Evolutionary conservation across 2,113 vertebrate genomes (phyloP).

Genomic region (Pluvianellus socialis): DNA sequence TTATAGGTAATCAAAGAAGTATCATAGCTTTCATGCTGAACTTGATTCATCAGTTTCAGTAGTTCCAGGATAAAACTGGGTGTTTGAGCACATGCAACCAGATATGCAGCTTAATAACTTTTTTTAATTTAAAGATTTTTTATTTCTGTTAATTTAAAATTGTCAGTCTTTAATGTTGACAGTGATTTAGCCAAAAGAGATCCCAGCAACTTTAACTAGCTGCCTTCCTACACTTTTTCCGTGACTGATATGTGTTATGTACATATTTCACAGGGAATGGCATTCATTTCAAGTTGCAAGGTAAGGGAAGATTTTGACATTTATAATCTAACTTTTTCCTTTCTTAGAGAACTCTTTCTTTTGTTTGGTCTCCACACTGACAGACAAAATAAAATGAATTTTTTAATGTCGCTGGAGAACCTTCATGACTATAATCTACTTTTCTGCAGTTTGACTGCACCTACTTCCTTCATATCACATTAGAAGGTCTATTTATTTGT

Average conservation of each 20-base stretch:
- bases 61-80: background rate
- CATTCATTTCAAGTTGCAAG: background rate
- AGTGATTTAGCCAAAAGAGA: background rate
- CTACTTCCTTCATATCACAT: background rate
- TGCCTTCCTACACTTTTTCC: background rate
- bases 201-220: background rate
- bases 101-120: background rate
- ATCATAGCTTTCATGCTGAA: background rate
- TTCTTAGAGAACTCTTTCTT: background rate
- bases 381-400: background rate
- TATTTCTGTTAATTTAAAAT: background rate
- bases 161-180: background rate
- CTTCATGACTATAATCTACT: background rate
- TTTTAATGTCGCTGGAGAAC: background rate
- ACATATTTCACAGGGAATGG: background rate
- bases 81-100: background rate
- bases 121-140: background rate
- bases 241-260: too few relatives aligned
- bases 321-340: background rate
- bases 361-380: background rate
- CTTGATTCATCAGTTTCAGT: background rate
- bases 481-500: background rate
- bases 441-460: background rate
- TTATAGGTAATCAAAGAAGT: background rate
- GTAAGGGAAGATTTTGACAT: background rate